These are phyloP conservation scores for Moxostoma hubbsi DNA, from an alignment of 2,797 vertebrate species.

Conservation along the genomic window DNA sequence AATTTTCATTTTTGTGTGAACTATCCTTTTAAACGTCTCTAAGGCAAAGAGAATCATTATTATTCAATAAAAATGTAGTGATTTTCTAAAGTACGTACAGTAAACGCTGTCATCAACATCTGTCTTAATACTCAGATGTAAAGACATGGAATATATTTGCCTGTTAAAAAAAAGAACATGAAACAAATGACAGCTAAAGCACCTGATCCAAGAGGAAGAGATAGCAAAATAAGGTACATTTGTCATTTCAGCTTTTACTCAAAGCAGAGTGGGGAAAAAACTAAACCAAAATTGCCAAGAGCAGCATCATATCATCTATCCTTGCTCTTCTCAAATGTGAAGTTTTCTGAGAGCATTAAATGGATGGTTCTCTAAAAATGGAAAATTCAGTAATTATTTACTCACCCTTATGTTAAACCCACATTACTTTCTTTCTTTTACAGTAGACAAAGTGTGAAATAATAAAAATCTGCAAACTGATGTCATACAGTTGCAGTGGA, in stretches of 20 bases:
- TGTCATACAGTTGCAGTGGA: too few relatives aligned
- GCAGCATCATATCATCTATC: background rate
- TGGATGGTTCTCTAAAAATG: too few relatives aligned
- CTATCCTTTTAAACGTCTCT: too few relatives aligned
- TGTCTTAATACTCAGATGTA: background rate
- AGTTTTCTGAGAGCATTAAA: slow-evolving; percentile 6
- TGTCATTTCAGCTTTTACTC: background rate
- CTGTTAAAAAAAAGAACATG: background rate
- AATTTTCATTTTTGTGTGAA: too few relatives aligned
- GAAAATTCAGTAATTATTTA: too few relatives aligned
- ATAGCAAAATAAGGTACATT: background rate
- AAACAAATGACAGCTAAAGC: background rate
- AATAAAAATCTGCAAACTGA: too few relatives aligned
- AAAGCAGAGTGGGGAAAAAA: background rate
- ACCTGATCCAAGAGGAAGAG: background rate
- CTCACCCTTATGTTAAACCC: too few relatives aligned
- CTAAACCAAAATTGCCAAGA: background rate
- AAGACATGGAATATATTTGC: background rate
- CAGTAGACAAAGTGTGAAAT: too few relatives aligned
- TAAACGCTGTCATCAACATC: background rate
- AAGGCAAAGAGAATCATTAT: too few relatives aligned
- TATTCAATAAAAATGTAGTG: background rate
- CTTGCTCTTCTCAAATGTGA: background rate
- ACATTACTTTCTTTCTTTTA: too few relatives aligned
- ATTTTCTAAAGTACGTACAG: background rate